Evolutionary conservation across 1,140 invertebrate species (phyloP).

Genomic region (Drosophila ohnishii): DNA sequence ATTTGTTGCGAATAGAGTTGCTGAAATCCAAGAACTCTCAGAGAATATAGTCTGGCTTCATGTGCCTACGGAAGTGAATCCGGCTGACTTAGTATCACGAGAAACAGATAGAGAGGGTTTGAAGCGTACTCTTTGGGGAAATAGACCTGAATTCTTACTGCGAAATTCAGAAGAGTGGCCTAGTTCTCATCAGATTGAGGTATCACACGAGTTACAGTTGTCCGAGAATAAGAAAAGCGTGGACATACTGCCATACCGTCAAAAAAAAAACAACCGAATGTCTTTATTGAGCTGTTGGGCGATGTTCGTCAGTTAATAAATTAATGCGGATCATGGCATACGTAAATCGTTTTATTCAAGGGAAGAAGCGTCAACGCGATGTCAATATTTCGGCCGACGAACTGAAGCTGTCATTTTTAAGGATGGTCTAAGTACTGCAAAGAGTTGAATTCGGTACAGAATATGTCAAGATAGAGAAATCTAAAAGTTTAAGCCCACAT

Average conservation of each 20-base stretch:
- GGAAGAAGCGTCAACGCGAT: background rate
- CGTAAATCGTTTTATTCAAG: background rate
- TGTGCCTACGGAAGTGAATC: too few relatives aligned
- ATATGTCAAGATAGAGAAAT: background rate
- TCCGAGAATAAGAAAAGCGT: background rate
- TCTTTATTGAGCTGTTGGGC: background rate
- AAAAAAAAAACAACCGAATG: too few relatives aligned
- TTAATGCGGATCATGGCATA: background rate
- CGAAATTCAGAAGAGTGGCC: background rate
- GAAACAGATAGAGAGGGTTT: background rate
- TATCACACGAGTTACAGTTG: background rate
- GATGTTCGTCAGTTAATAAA: background rate
- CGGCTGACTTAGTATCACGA: too few relatives aligned
- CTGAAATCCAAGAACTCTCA: background rate
- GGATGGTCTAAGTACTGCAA: slow-evolving; percentile 2
- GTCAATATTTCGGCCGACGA: background rate
- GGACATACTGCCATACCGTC: too few relatives aligned
- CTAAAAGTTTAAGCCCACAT: background rate
- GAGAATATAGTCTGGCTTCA: slow-evolving; percentile 15
- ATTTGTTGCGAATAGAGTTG: background rate
- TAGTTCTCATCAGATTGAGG: too few relatives aligned
- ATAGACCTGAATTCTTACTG: background rate
- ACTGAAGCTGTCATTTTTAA: background rate
- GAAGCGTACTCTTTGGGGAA: background rate
- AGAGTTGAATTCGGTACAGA: background rate